Conservation (phyloP, 2,797 vertebrate genomes). For the Spinus pinus region DNA sequence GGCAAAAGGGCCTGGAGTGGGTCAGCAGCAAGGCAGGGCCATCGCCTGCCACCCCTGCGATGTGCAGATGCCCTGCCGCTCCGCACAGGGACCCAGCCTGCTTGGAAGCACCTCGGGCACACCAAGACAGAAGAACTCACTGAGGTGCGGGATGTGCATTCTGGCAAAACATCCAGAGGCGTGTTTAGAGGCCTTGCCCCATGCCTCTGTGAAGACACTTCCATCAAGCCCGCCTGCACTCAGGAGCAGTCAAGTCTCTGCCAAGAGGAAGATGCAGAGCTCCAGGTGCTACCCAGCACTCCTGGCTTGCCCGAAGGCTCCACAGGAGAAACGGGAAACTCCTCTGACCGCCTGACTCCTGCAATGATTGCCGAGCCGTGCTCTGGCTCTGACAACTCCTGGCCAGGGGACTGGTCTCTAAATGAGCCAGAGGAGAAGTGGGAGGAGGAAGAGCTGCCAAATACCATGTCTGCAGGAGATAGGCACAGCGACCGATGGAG, state of each 20-base stretch:
- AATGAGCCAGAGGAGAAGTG: neutral
- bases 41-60: neutral
- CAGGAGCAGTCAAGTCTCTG: neutral
- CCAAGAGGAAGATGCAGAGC: neutral
- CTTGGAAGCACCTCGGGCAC: rapidly evolving
- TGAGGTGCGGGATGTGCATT: neutral
- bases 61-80: rapidly evolving
- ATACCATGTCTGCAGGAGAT: neutral
- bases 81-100: rapidly evolving
- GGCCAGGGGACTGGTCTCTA: rapidly evolving
- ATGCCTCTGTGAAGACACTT: rapidly evolving
- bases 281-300: neutral
- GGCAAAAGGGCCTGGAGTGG: neutral
- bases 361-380: rapidly evolving
- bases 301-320: rapidly evolving
- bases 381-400: rapidly evolving
- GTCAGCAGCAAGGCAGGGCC: neutral
- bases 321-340: rapidly evolving
- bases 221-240: neutral
- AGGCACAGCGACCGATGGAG: rapidly evolving
- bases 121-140: rapidly evolving
- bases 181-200: neutral
- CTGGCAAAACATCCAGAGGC: neutral
- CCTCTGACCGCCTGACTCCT: neutral
- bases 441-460: neutral